Evolutionary conservation across 2,797 vertebrate species (phyloP), one percentile per base, ranked within the genome.

Genomic region (Chrysocyon brachyurus): DNA sequence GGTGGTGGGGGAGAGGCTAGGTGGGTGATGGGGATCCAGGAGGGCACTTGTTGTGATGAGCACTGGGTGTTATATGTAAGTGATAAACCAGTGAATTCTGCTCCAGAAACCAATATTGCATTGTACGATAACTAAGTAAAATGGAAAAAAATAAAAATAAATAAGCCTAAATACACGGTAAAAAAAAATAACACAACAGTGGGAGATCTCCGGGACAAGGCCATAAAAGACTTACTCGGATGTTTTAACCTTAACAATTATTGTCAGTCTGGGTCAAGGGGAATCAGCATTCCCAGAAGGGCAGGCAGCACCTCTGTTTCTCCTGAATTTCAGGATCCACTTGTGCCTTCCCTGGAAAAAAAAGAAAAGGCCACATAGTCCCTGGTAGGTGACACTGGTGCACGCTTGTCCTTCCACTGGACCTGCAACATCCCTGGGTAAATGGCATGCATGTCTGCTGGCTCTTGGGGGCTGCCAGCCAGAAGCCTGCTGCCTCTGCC

Each of bases 401-500:
- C 10, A 12, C 0, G 3, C 6, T 81, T 19, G 33, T 21, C 19
- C 28, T 52, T 31, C 22, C 17, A 22, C 57, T 10, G 46, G 46
- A 24, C 31, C 22, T 2, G 0, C 11, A 17, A 57, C 0, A 0
- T 28, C 56, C n/a, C 33, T 22, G 24, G 33, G 22, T 0, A 1
- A 75, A 28, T 0, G 28, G 68, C 5, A 10, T 52, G 70, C 36
- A 2, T 9, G 7, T 21, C 4, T 6, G 75, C 24, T 21, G 54
- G 59, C 16, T 28, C 61, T 68, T 19, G 68, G 16, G 33, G 63
- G 40, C 68, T 28, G 31, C 46, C 12, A 11, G 57, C 40, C 84
- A 9, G 63, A 49, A 68, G 12, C 17, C 68, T 14, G 7, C 3
- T 49, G 79, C 64, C 57, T n/a, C 68, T 40, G 56, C 40, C 31